These are phyloP conservation scores for Nyctalus aviator DNA, from an alignment of 2,797 vertebrate genomes.

Conservation along the genomic window DNA sequence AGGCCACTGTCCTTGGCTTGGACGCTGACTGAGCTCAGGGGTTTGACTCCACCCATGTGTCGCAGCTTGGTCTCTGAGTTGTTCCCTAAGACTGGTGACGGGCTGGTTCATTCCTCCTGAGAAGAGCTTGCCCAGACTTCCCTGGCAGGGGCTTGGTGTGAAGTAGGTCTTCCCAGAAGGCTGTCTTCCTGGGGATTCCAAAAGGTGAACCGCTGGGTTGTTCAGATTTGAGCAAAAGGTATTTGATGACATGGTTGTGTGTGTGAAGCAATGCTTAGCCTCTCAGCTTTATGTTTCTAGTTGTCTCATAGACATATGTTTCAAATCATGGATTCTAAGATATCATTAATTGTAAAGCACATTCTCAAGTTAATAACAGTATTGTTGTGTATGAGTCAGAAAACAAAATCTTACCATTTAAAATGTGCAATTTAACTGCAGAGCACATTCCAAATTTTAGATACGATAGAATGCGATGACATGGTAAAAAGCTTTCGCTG, in stretches of 20 bases:
- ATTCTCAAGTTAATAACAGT: conserved; percentile 12
- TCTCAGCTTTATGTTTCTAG: background rate
- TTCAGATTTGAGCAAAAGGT: background rate
- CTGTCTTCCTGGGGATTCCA: background rate
- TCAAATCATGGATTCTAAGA: conserved; percentile 10
- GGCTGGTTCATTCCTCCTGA: background rate
- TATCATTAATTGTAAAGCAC: background rate
- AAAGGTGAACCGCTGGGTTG: background rate
- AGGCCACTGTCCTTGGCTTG: background rate
- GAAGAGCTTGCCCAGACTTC: background rate
- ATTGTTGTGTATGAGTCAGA: background rate
- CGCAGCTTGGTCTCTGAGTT: background rate
- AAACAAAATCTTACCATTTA: background rate
- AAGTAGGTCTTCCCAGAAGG: background rate
- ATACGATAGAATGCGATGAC: conserved; percentile 24
- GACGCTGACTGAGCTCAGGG: background rate
- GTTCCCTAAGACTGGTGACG: background rate
- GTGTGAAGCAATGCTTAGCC: background rate
- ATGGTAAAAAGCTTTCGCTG: conserved; percentile 10
- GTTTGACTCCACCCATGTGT: background rate
- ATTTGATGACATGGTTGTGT: background rate
- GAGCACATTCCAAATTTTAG: background rate
- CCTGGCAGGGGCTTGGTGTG: background rate
- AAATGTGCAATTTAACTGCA: conserved; percentile 21
- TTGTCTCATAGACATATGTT: background rate